Conservation (phyloP, 2,797 vertebrate species). For the Chromobotia macracanthus region DNA sequence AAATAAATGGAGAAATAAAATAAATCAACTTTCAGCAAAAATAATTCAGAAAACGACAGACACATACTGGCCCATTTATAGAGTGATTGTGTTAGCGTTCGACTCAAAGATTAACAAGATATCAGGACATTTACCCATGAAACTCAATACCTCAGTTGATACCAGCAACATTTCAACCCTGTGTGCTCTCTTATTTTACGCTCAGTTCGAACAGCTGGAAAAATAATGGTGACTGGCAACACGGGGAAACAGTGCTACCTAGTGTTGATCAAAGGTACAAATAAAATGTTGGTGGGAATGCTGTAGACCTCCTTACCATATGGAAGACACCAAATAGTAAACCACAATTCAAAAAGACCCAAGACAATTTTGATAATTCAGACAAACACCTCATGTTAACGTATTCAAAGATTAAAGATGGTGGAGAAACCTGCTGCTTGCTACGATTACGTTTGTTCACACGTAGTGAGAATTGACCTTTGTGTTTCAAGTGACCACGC, state of each 20-base stretch:
- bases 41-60: too few species aligned
- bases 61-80: constrained; percentile 35
- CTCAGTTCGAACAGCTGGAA: constrained; percentile 31
- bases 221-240: constrained; percentile 21
- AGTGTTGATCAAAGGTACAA: constrained; percentile 27
- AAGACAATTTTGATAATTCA: constrained; percentile 48
- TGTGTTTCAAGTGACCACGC: constrained; percentile 38
- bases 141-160: constrained; percentile 10
- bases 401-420: constrained; percentile 50
- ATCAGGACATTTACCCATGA: constrained; percentile 20
- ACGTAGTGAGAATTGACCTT: constrained; percentile 37
- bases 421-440: constrained; percentile 56
- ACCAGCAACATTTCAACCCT: constrained; percentile 3
- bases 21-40: constrained; percentile 15
- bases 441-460: constrained; percentile 55
- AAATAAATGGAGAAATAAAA: constrained; percentile 16
- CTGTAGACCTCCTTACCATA: constrained; percentile 53
- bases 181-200: constrained; percentile 3
- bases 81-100: constrained; percentile 30
- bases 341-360: constrained; percentile 58
- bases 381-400: constrained; percentile 47
- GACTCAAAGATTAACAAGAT: constrained; percentile 15
- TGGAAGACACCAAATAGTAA: constrained; percentile 62
- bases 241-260: constrained; percentile 30
- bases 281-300: constrained; percentile 36